These are phyloP conservation scores for Liodrosophila aerea DNA, from an alignment of 2,888 invertebrate species.

Conservation along the genomic window DNA sequence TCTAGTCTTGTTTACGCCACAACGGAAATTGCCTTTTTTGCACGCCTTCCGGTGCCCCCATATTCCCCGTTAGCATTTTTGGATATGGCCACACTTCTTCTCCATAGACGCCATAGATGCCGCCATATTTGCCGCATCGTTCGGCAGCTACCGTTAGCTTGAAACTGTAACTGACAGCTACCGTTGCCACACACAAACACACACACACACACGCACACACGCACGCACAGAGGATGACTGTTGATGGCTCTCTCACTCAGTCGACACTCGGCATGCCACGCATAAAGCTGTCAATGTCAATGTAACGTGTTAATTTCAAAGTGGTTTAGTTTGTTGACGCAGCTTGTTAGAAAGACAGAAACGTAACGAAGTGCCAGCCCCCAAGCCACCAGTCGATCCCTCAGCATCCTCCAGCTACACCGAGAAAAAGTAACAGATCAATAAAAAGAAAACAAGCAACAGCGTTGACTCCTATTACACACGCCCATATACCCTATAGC, in stretches of 20 bases:
- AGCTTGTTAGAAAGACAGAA: conserved; percentile 60
- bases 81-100: too few species aligned
- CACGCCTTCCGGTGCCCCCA: conserved; percentile 60
- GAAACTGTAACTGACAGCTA: conserved; percentile 66
- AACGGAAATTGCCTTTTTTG: conserved; percentile 76
- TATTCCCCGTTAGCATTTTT: conserved; percentile 13
- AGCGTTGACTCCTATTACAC: conserved; percentile 9
- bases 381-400: background rate
- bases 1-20: conserved; percentile 54
- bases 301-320: conserved; percentile 78
- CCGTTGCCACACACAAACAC: conserved; percentile 2
- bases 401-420: background rate
- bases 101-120: background rate
- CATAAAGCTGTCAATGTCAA: conserved; percentile 79
- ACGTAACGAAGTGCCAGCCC: conserved; percentile 13
- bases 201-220: background rate
- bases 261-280: conserved; percentile 75
- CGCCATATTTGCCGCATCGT: conserved; percentile 64
- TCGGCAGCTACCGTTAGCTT: conserved; percentile 46
- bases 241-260: conserved; percentile 34
- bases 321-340: conserved; percentile 77
- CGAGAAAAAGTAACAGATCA: conserved; percentile 5
- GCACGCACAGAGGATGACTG: background rate
- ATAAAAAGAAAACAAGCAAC: conserved; percentile 9
- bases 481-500: too few species aligned